phyloP scores from a whole-genome alignment of 2,797 vertebrate species.

The Sciaenops ocellatus region DNA sequence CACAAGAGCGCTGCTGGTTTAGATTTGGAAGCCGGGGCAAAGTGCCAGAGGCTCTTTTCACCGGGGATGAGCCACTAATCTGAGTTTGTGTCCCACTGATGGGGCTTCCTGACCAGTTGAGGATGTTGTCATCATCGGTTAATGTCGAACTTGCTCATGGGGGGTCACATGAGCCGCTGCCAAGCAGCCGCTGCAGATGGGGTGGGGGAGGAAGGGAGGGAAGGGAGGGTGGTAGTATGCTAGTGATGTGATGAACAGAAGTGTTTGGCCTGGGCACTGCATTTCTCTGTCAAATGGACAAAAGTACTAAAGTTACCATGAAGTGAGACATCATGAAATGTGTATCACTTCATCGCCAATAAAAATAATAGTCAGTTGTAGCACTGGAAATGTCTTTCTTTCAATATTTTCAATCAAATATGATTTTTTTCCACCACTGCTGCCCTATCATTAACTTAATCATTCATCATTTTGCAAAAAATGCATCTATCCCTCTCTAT shows the following conservation, averaged over 20 bases:
- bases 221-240: slow-evolving; percentile 5
- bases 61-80: slow-evolving; percentile 80
- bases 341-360: no score
- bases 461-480: neutral
- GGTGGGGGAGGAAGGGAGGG: neutral
- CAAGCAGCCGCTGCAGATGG: slow-evolving; percentile 42
- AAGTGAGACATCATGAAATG: no score
- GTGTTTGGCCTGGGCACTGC: slow-evolving; percentile 27
- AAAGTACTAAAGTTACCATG: no score
- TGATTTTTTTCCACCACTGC: no score
- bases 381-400: neutral
- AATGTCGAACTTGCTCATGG: slow-evolving; percentile 74
- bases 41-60: slow-evolving; percentile 76
- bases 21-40: slow-evolving; percentile 71
- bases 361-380: no score
- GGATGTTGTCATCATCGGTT: slow-evolving; percentile 80
- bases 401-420: neutral
- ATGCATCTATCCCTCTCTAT: neutral
- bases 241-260: slow-evolving; percentile 21
- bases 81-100: slow-evolving; percentile 79
- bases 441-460: neutral
- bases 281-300: neutral
- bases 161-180: slow-evolving; percentile 54
- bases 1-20: slow-evolving; percentile 77
- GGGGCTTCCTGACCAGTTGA: slow-evolving; percentile 79